Evolutionary conservation across 2,888 invertebrate species (phyloP), one percentile per base, ranked within the genome.

Genomic region (Apamea crenata): DNA sequence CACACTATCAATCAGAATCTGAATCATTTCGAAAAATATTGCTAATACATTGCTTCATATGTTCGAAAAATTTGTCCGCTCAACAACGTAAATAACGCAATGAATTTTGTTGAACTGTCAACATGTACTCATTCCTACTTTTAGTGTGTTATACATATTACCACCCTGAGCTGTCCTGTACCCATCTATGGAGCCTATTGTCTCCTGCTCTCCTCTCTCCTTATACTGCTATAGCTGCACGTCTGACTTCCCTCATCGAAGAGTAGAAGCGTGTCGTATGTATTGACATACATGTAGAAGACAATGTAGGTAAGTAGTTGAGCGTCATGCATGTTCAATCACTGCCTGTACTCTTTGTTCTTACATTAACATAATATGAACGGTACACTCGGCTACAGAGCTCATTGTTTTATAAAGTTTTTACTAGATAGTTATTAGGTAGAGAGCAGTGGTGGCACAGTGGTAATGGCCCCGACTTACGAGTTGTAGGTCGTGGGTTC

Each of bases 341-440:
- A n/a, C 7, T 10, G 8, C 44, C 18, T 29, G 1, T 29, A 18
- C 21, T 36, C 16, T 74, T 40, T 29, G 47, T 50, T 40, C 6
- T 8, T 36, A 10, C 2, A 81, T 81, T 71, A n/a, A 12, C 50
- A 82, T 82, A 61, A 32, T 81, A 25, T 14, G 18, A 50, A 82
- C 50, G 74, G 40, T 40, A 40, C 61, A 74, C 10, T 50, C n/a
- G 21, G 29, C 8, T 12, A 21, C 47, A 16, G 32, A 65, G 50
- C 25, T 53, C 6, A 25, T 32, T 53, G 40, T 65, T 77, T 25
- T 56, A 16, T 7, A 29, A 7, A 29, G 4, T 16, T 50, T 50
- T 16, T 40, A 50, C 16, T 14, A 16, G 8, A 32, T 59, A 3
- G 25, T 10, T 56, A 25, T 56, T 56, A 56, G 10, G 25, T 25